Percentiles rank a stretch among this genome's conserved stretches.
These are phyloP conservation scores for Octomys mimax DNA, from an alignment of 2,797 vertebrate genomes.

Conservation along the genomic window DNA sequence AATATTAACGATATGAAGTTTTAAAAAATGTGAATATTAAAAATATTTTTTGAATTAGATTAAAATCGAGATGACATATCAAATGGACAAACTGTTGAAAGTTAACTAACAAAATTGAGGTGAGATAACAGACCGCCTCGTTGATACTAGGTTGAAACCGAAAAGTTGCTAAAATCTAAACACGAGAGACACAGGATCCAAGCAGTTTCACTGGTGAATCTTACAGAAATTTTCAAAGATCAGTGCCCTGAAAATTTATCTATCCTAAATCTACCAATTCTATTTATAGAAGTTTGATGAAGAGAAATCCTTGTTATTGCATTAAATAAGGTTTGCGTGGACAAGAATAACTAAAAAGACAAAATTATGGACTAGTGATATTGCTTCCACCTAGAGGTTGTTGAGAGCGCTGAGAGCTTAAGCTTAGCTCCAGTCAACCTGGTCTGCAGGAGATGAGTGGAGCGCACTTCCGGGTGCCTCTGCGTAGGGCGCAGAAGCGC, in stretches of 20 bases:
- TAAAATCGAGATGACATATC: neutral
- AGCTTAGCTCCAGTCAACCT: neutral
- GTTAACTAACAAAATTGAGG: neutral
- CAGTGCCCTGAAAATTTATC: neutral
- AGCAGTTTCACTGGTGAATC: neutral
- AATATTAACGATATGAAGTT: neutral
- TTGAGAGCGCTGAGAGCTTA: neutral
- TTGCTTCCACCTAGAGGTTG: neutral
- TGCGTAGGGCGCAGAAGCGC: neutral
- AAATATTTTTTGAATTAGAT: neutral
- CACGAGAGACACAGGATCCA: neutral
- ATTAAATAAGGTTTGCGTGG: neutral
- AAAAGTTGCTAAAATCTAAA: neutral
- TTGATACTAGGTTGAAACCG: neutral
- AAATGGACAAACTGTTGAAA: neutral
- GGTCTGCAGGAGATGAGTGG: neutral
- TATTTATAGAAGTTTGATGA: neutral
- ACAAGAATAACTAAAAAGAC: constrained; percentile 14
- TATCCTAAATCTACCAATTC: neutral
- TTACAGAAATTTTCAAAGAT: neutral
- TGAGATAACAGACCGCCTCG: neutral
- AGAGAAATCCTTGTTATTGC: neutral
- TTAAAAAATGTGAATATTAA: neutral
- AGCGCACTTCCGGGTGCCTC: neutral
- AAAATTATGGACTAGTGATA: neutral